phyloP scores from a whole-genome alignment of 2,113 vertebrate genomes.

The Saccopteryx bilineata region DNA sequence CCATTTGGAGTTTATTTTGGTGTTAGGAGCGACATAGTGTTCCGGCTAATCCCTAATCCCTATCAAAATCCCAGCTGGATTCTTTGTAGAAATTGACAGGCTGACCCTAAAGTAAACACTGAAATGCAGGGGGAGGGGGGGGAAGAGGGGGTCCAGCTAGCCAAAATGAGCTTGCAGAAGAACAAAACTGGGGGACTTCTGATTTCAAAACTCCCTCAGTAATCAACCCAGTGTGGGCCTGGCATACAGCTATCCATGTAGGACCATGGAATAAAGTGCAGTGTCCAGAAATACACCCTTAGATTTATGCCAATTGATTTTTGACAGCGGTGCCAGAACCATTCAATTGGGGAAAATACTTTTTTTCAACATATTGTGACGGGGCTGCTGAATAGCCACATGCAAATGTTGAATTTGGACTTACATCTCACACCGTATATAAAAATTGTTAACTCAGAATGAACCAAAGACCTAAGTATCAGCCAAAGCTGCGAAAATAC shows the following conservation, averaged over 20 bases:
- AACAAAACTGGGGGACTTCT: neutral
- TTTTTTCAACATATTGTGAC: neutral
- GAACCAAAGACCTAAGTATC: neutral
- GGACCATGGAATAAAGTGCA: neutral
- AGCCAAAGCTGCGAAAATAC: neutral
- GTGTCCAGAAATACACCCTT: neutral
- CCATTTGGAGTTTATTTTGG: slow-evolving; percentile 56
- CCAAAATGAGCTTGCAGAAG: neutral
- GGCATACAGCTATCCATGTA: neutral
- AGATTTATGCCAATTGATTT: neutral
- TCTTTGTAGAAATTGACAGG: neutral
- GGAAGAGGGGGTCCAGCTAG: too few species aligned
- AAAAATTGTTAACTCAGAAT: neutral
- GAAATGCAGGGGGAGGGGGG: neutral
- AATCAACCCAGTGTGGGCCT: neutral
- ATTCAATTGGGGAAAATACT: neutral
- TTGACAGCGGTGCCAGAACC: neutral
- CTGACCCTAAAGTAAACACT: neutral
- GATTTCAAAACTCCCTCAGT: neutral
- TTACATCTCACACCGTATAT: neutral
- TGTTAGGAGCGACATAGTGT: neutral
- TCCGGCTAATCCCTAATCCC: neutral
- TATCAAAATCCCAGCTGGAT: neutral
- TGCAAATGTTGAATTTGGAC: neutral
- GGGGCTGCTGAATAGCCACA: neutral